Evolutionary conservation across 2,888 invertebrate genomes (phyloP).

Genomic region (Scaptodrosophila latifasciaeformis): DNA sequence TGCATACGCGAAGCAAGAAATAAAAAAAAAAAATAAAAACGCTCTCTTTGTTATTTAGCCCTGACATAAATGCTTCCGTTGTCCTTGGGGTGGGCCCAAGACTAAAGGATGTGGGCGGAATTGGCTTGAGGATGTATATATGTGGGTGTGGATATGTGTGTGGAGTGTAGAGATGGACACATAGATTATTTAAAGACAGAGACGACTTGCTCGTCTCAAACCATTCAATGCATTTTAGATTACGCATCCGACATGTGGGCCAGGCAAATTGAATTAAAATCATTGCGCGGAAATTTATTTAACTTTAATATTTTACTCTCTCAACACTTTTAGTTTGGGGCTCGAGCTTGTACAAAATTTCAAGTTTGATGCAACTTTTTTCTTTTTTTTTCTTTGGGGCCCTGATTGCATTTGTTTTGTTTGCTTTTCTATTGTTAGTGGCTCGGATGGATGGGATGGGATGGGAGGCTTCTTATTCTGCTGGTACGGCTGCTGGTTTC

Average conservation of each 20-base stretch:
- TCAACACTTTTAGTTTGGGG: constrained; percentile 28
- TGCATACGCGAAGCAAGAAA: too few relatives aligned
- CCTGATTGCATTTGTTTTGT: constrained; percentile 49
- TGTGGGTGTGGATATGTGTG: too few relatives aligned
- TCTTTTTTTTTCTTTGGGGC: constrained; percentile 27
- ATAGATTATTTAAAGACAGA: constrained; percentile 24
- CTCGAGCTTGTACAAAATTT: constrained; percentile 10
- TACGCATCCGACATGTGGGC: constrained; percentile 57
- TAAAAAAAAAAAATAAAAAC: constrained; percentile 15
- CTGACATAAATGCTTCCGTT: constrained; percentile 57
- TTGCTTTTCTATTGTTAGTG: constrained; percentile 33
- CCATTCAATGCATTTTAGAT: constrained; percentile 37
- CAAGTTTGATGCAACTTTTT: constrained; percentile 37
- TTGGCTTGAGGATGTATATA: too few relatives aligned
- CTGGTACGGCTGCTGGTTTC: too few relatives aligned
- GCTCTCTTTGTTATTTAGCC: constrained; percentile 35
- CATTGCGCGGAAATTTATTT: too few relatives aligned
- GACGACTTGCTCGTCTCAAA: constrained; percentile 9
- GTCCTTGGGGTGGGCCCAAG: background rate
- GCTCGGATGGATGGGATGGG: too few relatives aligned
- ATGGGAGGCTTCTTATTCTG: too few relatives aligned
- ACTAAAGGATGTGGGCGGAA: too few relatives aligned
- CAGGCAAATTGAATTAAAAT: constrained; percentile 46
- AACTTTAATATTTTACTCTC: too few relatives aligned
- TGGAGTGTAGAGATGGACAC: too few relatives aligned